Evolutionary conservation across 2,888 invertebrate genomes (phyloP).

Genomic region (Apodemia zela): DNA sequence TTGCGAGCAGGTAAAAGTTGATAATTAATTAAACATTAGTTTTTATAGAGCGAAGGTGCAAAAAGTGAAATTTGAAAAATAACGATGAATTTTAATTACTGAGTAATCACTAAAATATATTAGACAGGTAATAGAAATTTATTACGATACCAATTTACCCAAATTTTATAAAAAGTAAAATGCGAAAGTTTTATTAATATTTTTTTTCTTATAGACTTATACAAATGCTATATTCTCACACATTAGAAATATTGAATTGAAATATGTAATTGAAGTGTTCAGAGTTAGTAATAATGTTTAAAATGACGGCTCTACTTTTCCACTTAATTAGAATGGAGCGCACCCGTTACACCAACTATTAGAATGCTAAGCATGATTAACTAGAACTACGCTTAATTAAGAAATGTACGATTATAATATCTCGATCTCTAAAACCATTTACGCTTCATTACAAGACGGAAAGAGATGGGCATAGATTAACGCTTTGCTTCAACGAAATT

Average conservation of each 20-base stretch:
- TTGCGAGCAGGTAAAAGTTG: too few relatives aligned
- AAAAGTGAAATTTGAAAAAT: too few relatives aligned
- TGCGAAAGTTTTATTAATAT: background rate
- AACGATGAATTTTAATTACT: too few relatives aligned
- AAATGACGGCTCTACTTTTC: conserved; percentile 49
- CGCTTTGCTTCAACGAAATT: conserved; percentile 64
- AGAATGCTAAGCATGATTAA: conserved; percentile 69
- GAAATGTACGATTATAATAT: conserved; percentile 45
- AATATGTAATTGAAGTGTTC: conserved; percentile 36
- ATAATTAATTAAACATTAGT: too few relatives aligned
- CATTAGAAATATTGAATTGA: conserved; percentile 19
- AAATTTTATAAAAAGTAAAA: background rate
- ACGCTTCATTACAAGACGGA: conserved; percentile 40
- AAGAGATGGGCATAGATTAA: conserved; percentile 64
- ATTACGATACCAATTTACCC: background rate
- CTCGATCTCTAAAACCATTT: conserved; percentile 45
- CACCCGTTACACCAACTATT: conserved; percentile 53
- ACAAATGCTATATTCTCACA: conserved; percentile 6
- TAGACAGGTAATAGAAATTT: background rate
- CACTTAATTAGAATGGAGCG: conserved; percentile 57
- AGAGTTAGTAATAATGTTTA: conserved; percentile 43
- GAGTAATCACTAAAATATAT: background rate
- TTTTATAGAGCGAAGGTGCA: too few relatives aligned
- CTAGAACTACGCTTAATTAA: conserved; percentile 63
- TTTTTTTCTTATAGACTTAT: background rate